Percentiles rank a stretch among this genome's conserved stretches.
phyloP scores from a whole-genome alignment of 2,888 invertebrate genomes.

The Eupithecia exiguata region DNA sequence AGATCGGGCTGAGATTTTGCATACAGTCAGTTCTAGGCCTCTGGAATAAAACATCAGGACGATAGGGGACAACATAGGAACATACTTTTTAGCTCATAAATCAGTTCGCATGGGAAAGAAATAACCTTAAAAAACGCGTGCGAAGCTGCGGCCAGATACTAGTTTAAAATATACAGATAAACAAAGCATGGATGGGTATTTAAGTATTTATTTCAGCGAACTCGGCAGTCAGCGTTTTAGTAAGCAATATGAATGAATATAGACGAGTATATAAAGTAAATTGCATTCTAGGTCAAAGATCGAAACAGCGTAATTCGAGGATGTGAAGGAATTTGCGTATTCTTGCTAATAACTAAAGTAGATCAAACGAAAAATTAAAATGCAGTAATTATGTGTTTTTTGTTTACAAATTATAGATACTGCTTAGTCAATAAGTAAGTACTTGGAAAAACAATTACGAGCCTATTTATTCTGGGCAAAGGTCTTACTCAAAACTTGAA shows the following conservation, averaged over 20 bases:
- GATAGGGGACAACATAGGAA: too few relatives aligned
- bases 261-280: background rate
- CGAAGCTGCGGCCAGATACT: too few relatives aligned
- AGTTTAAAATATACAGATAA: background rate
- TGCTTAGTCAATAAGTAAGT: background rate
- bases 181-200: background rate
- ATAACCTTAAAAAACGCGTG: too few relatives aligned
- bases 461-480: too few relatives aligned
- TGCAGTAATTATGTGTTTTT: background rate
- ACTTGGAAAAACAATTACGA: background rate
- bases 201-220: background rate
- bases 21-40: too few relatives aligned
- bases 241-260: background rate
- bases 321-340: conserved; percentile 2
- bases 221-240: background rate
- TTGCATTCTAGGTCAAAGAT: background rate
- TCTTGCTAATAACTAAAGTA: background rate
- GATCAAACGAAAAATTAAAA: background rate
- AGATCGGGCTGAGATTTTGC: too few relatives aligned
- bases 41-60: too few relatives aligned
- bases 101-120: too few relatives aligned
- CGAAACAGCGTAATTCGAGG: background rate
- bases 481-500: too few relatives aligned
- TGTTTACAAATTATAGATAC: background rate
- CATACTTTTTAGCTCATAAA: too few relatives aligned